These are phyloP conservation scores for Sphecodes monilicornis DNA, from an alignment of 2,888 invertebrate species.

Conservation along the genomic window DNA sequence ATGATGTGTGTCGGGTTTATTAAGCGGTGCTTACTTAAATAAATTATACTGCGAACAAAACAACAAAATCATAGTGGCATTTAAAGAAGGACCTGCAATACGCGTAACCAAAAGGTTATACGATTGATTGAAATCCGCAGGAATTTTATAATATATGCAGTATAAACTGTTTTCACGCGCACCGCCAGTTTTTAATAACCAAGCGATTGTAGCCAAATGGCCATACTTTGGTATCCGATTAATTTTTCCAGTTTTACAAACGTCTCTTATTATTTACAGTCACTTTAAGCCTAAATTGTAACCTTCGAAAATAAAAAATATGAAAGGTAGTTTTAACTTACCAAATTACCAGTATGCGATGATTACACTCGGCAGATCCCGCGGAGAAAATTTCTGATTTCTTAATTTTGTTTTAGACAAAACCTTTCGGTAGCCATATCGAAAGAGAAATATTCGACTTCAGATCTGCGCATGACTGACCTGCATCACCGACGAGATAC, in stretches of 20 bases:
- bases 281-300: slow-evolving; percentile 17
- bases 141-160: slow-evolving; percentile 22
- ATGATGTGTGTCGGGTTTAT: slow-evolving; percentile 53
- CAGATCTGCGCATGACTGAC: slow-evolving; percentile 58
- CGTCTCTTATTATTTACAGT: slow-evolving; percentile 1
- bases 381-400: not conserved
- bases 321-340: slow-evolving; percentile 47
- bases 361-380: slow-evolving; percentile 8
- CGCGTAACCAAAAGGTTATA: slow-evolving; percentile 51
- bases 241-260: slow-evolving; percentile 24
- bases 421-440: slow-evolving; percentile 47
- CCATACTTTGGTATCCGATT: slow-evolving; percentile 41
- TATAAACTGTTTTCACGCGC: slow-evolving; percentile 17
- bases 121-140: slow-evolving; percentile 15
- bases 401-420: slow-evolving; percentile 43
- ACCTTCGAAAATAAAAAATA: slow-evolving; percentile 14
- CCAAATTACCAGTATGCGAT: slow-evolving; percentile 43
- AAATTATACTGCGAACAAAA: slow-evolving; percentile 47
- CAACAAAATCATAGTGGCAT: slow-evolving; percentile 38
- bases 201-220: slow-evolving; percentile 43
- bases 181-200: slow-evolving; percentile 4
- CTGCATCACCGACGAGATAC: too few species aligned
- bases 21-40: slow-evolving; percentile 54
- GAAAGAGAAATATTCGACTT: slow-evolving; percentile 34
- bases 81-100: slow-evolving; percentile 39